Percentiles rank a stretch among this genome's conserved stretches.
These are phyloP conservation scores for Eupithecia subumbrata DNA, from an alignment of 2,888 invertebrate genomes.

Conservation along the genomic window DNA sequence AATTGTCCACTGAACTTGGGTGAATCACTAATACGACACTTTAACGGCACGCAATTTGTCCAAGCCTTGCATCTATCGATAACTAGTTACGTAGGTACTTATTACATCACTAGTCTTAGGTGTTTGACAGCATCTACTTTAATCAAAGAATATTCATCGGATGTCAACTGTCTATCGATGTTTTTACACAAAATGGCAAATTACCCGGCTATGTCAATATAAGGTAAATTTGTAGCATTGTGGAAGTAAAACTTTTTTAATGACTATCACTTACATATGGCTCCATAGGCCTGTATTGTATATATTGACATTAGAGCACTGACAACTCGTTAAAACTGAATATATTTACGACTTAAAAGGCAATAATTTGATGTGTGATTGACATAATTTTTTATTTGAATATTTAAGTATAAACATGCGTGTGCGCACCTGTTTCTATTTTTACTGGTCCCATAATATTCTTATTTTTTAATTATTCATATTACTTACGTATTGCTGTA, in stretches of 20 bases:
- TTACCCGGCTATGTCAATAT: slow-evolving; percentile 7
- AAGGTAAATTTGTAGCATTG: slow-evolving; percentile 7
- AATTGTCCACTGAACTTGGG: slow-evolving; percentile 81
- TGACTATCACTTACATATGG: slow-evolving; percentile 8
- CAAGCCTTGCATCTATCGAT: slow-evolving; percentile 49
- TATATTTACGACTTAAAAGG: slow-evolving; percentile 52
- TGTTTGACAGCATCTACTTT: slow-evolving; percentile 12
- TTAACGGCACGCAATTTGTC: slow-evolving; percentile 64
- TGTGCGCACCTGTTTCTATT: slow-evolving; percentile 48
- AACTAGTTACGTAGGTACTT: slow-evolving; percentile 12
- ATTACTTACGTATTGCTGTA: background rate
- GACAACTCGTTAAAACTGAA: slow-evolving; percentile 57
- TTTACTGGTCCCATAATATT: slow-evolving; percentile 29
- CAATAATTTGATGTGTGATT: slow-evolving; percentile 61
- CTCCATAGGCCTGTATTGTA: slow-evolving; percentile 3
- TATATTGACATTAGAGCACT: slow-evolving; percentile 43
- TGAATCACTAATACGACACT: slow-evolving; percentile 77
- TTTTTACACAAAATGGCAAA: slow-evolving; percentile 16
- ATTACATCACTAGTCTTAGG: slow-evolving; percentile 16
- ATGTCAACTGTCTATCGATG: slow-evolving; percentile 5
- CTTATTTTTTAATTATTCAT: background rate
- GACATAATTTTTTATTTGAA: slow-evolving; percentile 55
- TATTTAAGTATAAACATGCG: slow-evolving; percentile 36
- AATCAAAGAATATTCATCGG: slow-evolving; percentile 7
- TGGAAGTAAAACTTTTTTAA: slow-evolving; percentile 17